Evolutionary conservation across 2,113 vertebrate species (phyloP), one percentile per base, ranked within the genome.

Genomic region (Silurus asotus): DNA sequence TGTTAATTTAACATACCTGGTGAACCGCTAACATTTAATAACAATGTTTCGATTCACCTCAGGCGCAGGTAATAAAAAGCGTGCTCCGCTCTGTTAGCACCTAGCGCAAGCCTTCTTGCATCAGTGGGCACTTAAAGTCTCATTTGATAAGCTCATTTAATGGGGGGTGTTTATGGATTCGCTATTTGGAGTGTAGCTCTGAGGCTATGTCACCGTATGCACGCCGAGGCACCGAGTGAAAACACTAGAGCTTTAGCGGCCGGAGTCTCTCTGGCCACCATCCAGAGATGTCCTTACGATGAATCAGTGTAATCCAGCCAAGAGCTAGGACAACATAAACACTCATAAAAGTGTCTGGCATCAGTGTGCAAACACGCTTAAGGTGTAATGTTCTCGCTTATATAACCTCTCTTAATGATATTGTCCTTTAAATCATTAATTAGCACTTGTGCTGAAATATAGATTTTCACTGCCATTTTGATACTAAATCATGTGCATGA

Each of bases 1-100:
- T 84, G 85, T 89, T 92, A 89, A 92, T 90, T 92, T 90, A 90
- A 86, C 90, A 87, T 90, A 92, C 89, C 88, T 90, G 88, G 85
- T 88, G 89, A 90, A 90, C 88, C 86, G 78, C 90, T 92, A 90
- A 89, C 85, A 86, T 90, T 92, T 89, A 90, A 90, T 90, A 90
- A 88, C 85, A 59, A 86, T 76, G 86, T 90, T 87, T 88, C 72
- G 83, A 87, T 90, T 89, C 88, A 87, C 89, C 88, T 86, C 89
- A 85, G 88, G 89, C 85, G 55, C 76, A 84, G 90, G 83, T 88
- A 89, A 90, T 87, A 87, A 87, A 91, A 90, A 89, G 85, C 89
- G 76, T 56, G 88, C 83, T 84, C 83, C 67, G 81, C 84, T 90
- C 88, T 89, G 88, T 90, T 90, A 90, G 87, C n/a, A 59, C 58